Evolutionary conservation across 2,888 invertebrate genomes (phyloP).

Genomic region (Lasioglossum oenotherae): DNA sequence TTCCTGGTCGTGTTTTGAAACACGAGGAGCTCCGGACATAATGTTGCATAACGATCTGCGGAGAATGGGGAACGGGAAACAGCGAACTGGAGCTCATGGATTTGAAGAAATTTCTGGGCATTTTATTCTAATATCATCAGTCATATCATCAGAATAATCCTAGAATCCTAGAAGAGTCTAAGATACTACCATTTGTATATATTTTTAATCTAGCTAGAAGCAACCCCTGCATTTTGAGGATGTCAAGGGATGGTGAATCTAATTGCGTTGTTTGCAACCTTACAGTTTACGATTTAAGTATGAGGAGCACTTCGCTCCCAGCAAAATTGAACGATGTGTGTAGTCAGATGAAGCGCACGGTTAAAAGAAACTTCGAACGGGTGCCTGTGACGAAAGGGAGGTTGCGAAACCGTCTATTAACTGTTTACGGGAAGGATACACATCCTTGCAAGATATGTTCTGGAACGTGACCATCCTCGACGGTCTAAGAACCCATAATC

Average conservation of each 20-base stretch:
- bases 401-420: not conserved
- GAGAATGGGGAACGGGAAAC: not conserved
- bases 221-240: no score
- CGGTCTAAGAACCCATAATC: not conserved
- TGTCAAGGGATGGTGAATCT: not conserved
- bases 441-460: not conserved
- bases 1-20: slow-evolving; percentile 59
- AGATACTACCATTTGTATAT: no score
- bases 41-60: not conserved
- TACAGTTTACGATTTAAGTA: not conserved
- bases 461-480: not conserved
- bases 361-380: not conserved
- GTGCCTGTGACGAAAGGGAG: not conserved
- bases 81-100: not conserved
- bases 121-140: no score
- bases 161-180: no score
- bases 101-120: not conserved
- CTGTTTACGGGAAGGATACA: not conserved
- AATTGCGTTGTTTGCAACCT: not conserved
- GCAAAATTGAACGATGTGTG: not conserved
- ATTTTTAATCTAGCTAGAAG: no score
- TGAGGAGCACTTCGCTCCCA: not conserved
- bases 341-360: not conserved
- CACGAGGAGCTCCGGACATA: slow-evolving; percentile 12
- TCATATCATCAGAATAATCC: no score